phyloP scores from a whole-genome alignment of 2,888 invertebrate genomes.

The Marasmarcha lunaedactyla region DNA sequence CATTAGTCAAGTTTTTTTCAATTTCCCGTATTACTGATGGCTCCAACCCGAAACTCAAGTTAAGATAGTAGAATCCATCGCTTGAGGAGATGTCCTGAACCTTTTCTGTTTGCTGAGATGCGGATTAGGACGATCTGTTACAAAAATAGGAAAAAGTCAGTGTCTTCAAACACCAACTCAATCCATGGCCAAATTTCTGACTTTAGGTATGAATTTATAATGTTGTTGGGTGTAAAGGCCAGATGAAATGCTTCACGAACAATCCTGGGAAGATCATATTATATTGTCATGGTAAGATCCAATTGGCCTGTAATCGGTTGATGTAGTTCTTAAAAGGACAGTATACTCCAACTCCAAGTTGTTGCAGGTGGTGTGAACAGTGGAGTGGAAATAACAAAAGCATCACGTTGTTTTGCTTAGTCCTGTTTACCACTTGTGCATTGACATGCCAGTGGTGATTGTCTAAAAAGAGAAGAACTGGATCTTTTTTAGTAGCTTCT shows the following conservation, averaged over 20 bases:
- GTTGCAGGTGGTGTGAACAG: conserved; percentile 17
- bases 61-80: too few relatives aligned
- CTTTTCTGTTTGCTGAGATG: conserved; percentile 10
- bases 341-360: conserved; percentile 13
- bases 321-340: conserved; percentile 12
- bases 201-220: conserved; percentile 15
- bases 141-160: conserved; percentile 18
- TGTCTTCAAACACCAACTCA: conserved; percentile 12
- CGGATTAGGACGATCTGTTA: conserved; percentile 15
- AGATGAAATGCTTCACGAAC: conserved; percentile 16
- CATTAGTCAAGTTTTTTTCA: conserved; percentile 2
- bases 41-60: too few relatives aligned
- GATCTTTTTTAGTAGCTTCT: conserved; percentile 14
- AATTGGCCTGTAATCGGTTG: background rate
- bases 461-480: conserved; percentile 24
- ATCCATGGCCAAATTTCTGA: conserved; percentile 18
- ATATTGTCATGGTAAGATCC: conserved; percentile 12
- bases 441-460: conserved; percentile 25
- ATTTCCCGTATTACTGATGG: too few relatives aligned
- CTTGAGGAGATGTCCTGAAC: too few relatives aligned
- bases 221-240: conserved; percentile 11
- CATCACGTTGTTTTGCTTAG: conserved; percentile 18
- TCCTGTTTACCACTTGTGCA: conserved; percentile 18
- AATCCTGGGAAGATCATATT: conserved; percentile 18
- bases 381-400: conserved; percentile 24